phyloP scores from a whole-genome alignment of 2,797 vertebrate species.

The Semotilus atromaculatus region DNA sequence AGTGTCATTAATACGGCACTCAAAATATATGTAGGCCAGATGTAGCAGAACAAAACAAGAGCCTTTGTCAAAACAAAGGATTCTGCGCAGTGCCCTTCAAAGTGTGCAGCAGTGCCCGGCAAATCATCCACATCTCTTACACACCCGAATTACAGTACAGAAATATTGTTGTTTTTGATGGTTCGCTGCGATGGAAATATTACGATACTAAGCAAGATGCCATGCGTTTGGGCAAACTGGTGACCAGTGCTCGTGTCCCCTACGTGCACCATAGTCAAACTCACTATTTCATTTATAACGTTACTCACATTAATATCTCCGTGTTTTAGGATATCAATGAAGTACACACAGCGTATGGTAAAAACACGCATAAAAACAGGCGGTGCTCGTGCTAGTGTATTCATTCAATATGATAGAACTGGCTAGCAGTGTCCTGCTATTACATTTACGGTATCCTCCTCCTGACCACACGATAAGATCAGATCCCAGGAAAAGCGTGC shows the following conservation, averaged over 20 bases:
- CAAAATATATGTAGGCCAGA: conserved; percentile 25
- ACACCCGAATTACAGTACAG: not conserved
- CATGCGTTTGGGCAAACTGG: not conserved
- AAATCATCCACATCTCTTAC: conserved; percentile 22
- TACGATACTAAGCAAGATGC: conserved; percentile 1
- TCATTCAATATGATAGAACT: conserved; percentile 6
- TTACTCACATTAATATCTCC: not conserved
- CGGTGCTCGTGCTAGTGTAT: not conserved
- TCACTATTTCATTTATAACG: not conserved
- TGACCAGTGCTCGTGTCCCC: not conserved
- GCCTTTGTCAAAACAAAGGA: conserved; percentile 48
- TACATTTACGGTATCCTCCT: conserved; percentile 11
- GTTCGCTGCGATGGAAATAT: not conserved
- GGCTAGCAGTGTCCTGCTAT: conserved; percentile 27
- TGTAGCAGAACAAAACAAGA: conserved; percentile 28
- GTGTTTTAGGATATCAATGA: not conserved
- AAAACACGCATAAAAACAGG: not conserved
- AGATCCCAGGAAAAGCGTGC: conserved; percentile 11
- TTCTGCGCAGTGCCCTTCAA: conserved; percentile 23
- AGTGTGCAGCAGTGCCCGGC: not conserved
- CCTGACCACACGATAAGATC: not conserved
- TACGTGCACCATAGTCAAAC: not conserved
- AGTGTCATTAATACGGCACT: not conserved
- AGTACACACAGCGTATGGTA: not conserved
- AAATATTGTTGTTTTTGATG: not conserved